Conservation (phyloP, 2,113 vertebrate species). For the Cinclus mexicanus region DNA sequence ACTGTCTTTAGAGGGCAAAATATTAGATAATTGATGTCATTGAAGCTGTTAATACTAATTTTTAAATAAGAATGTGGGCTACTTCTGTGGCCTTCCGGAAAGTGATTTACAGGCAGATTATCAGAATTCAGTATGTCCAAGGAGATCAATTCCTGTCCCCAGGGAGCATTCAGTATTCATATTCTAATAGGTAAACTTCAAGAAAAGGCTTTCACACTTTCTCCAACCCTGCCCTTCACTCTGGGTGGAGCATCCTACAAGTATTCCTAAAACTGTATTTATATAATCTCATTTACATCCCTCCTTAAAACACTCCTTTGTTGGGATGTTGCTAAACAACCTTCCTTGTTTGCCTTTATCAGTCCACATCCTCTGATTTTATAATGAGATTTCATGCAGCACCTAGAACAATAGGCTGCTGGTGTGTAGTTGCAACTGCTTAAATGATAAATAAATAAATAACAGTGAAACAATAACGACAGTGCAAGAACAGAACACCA, state of each 20-base stretch:
- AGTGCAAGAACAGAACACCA: not conserved
- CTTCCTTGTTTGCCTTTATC: not conserved
- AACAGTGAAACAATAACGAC: not conserved
- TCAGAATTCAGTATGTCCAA: not conserved
- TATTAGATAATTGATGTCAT: not conserved
- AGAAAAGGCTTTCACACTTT: not conserved
- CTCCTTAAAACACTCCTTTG: not conserved
- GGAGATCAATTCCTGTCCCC: not conserved
- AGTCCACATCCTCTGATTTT: not conserved
- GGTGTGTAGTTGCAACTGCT: not conserved
- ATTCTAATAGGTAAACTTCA: not conserved
- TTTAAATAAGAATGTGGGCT: not conserved
- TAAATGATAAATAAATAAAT: not conserved
- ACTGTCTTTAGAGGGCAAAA: not conserved
- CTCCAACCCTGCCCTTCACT: not conserved
- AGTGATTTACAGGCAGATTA: not conserved
- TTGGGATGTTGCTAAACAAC: not conserved
- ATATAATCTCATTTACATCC: not conserved
- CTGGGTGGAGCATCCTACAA: not conserved
- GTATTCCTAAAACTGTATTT: not conserved
- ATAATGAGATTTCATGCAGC: not conserved
- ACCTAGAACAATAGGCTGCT: not conserved
- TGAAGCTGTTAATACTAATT: not conserved
- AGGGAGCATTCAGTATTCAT: not conserved
- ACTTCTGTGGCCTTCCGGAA: not conserved